Base-by-base conservation (phyloP, 2,888 invertebrate genomes). In the Limnephilus lunatus region DNA sequence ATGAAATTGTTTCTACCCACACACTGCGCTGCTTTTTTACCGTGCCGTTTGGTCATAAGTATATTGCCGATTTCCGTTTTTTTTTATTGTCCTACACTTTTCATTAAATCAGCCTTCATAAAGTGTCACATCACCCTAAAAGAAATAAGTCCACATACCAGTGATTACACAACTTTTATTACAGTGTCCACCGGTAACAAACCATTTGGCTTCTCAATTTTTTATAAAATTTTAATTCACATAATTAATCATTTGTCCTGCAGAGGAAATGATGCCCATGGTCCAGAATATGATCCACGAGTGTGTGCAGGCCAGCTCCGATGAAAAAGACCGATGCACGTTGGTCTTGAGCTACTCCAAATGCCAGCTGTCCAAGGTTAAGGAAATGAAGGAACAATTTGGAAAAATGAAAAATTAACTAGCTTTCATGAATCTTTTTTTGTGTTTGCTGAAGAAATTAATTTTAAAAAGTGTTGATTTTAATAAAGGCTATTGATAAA, bases 291-390 rank as follows among this genome's bases (percentile, higher is more conserved):
- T 83, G 15, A 31, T 91, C n/a, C 85, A 89, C 31, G 39, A 92
- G 12, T 92, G 92, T 31, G 35, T 81, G 3, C 30, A 89, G 35
- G 25, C 14, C 39, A 90, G 82, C 25, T 30, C 31, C 25, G n/a
- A 44, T 2, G 83, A 87, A 53, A 1, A 44, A 3, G 91, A 91
- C 35, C 81, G 68, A 53, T 92, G 92, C 31, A 48, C 91, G 15
- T n/a, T 89, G 4, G 80, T 92, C 68, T 19, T 80, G 11, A 14
- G 11, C 14, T 91, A 81, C 44, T 25, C 81, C 11, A 81, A 53
- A 25, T 92, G 92, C 44, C 31, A 25, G 39, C 14, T 48, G 12
- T 32, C 53, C 3, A 88, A 87, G 12, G 80, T 44, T 5, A 82
- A 85, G 83, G 81, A 32, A 9, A 30, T 91, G 53, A 91, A 68